Evolutionary conservation across 2,797 vertebrate species (phyloP), one percentile per base, ranked within the genome.

Genomic region (Lepidocolaptes lacrymiger): DNA sequence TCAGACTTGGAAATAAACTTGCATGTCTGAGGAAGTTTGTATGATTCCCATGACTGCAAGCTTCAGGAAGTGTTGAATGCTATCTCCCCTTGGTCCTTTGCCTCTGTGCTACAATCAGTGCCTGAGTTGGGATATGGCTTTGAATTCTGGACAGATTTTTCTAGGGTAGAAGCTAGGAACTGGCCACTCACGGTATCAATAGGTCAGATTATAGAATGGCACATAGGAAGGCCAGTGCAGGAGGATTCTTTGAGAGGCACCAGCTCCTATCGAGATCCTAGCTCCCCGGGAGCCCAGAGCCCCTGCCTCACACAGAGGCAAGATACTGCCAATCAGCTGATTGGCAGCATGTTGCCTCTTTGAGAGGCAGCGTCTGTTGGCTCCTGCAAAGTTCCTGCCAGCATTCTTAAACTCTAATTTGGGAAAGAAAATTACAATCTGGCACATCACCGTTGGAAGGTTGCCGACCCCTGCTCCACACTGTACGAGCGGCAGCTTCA

Each of bases 321-420:
- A 71, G 95, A 44, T 92, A 82, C 94, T 97, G 96, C 93, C 95
- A 97, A 95, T 97, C 96, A 96, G 96, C 96, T 97, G 96, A 97
- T 95, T 97, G 96, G 96, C 96, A 97, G 96, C 95, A 10, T 88
- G 91, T 88, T 83, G 74, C 93, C 94, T 95, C 94, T 93, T 59
- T 89, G 91, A 97, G 95, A 94, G 85, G 96, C 95, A 97, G 91
- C 95, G 95, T 97, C 95, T 97, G 96, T 95, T 97, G 95, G 95
- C 91, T 97, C 85, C 95, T 95, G 91, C 91, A 93, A 97, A 95
- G 88, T 95, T 95, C 94, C 95, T 96, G 95, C 96, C 96, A 97
- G 96, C 95, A 96, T 96, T 95, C 96, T 96, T 96, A 96, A 96
- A 96, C 91, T 97, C 95, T 95, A 97, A 97, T 96, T 97, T 90